Base-by-base conservation (phyloP, 2,888 invertebrate species). In the Trilocha varians region DNA sequence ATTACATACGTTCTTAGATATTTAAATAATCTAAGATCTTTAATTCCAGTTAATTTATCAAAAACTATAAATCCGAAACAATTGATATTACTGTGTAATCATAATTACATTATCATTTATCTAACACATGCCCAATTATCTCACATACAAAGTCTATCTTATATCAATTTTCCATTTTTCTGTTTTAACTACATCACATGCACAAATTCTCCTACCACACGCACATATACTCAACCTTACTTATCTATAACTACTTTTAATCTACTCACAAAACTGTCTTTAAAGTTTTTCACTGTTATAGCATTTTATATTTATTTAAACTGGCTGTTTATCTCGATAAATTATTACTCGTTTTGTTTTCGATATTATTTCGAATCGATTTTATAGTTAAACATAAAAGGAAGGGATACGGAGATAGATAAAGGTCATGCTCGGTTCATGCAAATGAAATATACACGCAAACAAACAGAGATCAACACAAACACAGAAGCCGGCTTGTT, bases 361-460 rank as follows among this genome's bases (percentile, higher is more conserved):
- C 32, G 16, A 34, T 49, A 49, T 55, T 50, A 52, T 57, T 59
- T 58, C 46, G 51, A 58, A 60, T 65, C 63, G 65, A 66, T 62
- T 74, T 64, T 65, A 61, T 56, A 65, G 53, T 60, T 53, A 57
- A 60, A 68, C 54, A 51, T 52, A 68, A 63, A 67, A 67, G 68
- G 63, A 70, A 67, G 62, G 69, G 69, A 71, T 64, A 63, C 65
- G 70, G 66, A 72, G 63, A 64, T 64, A 74, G 72, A 67, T 64
- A 72, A 70, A 75, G 68, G 67, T 62, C 85, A 85, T 85, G 84
- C 85, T 74, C 62, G 75, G 70, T 71, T 49, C 84, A 85, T 85
- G 85, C 85, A 84, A 85, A 85, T 83, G 71, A 85, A 79, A 78
- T 61, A 74, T 65, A 79, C 75, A 77, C 78, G 80, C 83, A 84